A percentile compares a stretch with the other conserved stretches of the same genome.
Evolutionary conservation across 1,140 invertebrate genomes (phyloP).

Genomic region (Hirudo medicinalis): DNA sequence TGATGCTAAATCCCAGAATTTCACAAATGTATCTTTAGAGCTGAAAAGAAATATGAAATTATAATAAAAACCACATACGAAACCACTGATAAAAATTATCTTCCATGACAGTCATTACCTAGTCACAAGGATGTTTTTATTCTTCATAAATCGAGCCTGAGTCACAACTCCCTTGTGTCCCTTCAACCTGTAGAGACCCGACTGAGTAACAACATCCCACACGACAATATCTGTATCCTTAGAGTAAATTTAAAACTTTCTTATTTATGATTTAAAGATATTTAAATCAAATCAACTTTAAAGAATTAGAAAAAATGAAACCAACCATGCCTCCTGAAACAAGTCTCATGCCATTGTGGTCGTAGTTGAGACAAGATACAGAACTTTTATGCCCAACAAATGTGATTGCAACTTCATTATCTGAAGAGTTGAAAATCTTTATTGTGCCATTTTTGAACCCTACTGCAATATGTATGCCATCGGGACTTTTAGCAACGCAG

Average conservation of each 20-base stretch:
- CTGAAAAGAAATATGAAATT: constrained; percentile 33
- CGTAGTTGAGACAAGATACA: constrained; percentile 68
- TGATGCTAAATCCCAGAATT: constrained; percentile 91
- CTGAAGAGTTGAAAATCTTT: constrained; percentile 53
- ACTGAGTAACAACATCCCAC: constrained; percentile 84
- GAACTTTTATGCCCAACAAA: constrained; percentile 78
- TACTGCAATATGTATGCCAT: constrained; percentile 64
- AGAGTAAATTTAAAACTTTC: neutral
- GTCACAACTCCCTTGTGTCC: constrained; percentile 89
- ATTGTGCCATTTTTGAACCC: constrained; percentile 82
- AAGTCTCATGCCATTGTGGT: constrained; percentile 60
- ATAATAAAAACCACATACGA: too few species aligned
- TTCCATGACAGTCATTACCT: constrained; percentile 33
- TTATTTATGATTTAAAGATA: neutral
- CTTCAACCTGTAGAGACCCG: constrained; percentile 69
- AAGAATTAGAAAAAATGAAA: constrained; percentile 13
- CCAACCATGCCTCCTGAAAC: constrained; percentile 71
- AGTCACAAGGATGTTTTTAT: constrained; percentile 65
- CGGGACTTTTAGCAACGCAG: constrained; percentile 53
- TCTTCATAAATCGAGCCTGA: constrained; percentile 62
- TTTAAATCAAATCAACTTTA: neutral
- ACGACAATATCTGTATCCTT: constrained; percentile 83
- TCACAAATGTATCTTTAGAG: constrained; percentile 86
- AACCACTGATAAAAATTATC: neutral
- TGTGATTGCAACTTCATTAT: constrained; percentile 56